Conservation (phyloP, 2,888 invertebrate genomes). For the Ophonus ardosiacus region DNA sequence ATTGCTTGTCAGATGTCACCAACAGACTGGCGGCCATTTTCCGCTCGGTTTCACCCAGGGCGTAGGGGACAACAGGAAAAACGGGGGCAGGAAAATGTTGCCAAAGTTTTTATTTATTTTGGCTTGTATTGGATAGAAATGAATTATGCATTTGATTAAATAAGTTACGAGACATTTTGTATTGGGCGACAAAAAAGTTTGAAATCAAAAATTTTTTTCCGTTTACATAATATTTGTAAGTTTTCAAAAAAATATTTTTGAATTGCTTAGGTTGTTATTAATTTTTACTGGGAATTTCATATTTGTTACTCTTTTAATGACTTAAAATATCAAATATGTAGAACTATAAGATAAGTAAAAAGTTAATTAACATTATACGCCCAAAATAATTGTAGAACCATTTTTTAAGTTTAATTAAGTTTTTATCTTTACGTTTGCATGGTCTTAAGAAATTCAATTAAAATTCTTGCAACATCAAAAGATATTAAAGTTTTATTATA, state of each 20-base stretch:
- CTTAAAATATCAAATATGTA: too few species aligned
- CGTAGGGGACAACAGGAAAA: background rate
- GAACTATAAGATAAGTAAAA: too few species aligned
- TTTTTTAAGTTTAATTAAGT: background rate
- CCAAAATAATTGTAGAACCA: background rate
- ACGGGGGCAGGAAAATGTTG: background rate
- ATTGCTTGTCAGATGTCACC: slow-evolving; percentile 75
- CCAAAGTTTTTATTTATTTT: slow-evolving; percentile 32
- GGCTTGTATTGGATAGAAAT: background rate
- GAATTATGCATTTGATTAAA: background rate
- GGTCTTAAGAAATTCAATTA: background rate
- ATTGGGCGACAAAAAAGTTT: background rate
- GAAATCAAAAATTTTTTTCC: background rate
- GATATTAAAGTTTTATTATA: background rate
- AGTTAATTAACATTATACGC: background rate
- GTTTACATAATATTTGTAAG: too few species aligned
- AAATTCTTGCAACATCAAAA: background rate
- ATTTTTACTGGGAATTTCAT: too few species aligned
- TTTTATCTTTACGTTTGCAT: background rate
- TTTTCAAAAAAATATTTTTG: too few species aligned
- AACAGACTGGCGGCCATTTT: slow-evolving; percentile 75
- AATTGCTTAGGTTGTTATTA: too few species aligned
- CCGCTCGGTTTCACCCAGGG: slow-evolving; percentile 71
- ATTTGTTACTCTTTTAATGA: too few species aligned
- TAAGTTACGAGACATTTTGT: too few species aligned